Percentiles rank a stretch among this genome's conserved stretches.
phyloP scores from a whole-genome alignment of 2,888 invertebrate species.

The Therioaphis trifolii region DNA sequence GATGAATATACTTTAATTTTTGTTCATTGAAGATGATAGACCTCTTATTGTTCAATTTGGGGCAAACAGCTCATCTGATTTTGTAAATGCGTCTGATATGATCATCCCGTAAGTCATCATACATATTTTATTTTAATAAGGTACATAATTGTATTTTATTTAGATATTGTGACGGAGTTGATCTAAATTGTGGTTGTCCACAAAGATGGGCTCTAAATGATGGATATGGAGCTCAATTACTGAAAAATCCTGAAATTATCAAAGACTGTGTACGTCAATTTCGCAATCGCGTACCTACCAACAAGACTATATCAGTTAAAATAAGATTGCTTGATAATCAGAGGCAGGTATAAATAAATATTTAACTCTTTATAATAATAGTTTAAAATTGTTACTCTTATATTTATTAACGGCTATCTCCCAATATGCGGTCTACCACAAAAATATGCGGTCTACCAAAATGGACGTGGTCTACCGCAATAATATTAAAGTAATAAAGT shows the following conservation, averaged over 20 bases:
- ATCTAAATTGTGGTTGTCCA: constrained; percentile 97
- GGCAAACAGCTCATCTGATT: constrained; percentile 84
- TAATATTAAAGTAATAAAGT: too few species aligned
- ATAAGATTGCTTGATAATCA: constrained; percentile 82
- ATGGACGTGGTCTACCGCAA: too few species aligned
- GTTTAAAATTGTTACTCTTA: too few species aligned
- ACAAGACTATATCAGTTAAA: constrained; percentile 88
- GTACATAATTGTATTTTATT: constrained; percentile 64
- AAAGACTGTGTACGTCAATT: constrained; percentile 83
- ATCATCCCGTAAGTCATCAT: constrained; percentile 78
- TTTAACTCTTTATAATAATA: neutral
- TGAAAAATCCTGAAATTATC: constrained; percentile 85
- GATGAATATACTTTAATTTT: neutral
- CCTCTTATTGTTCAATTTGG: constrained; percentile 96
- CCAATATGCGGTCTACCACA: too few species aligned
- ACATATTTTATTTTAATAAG: too few species aligned
- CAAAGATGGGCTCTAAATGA: constrained; percentile 94
- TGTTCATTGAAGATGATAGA: constrained; percentile 74
- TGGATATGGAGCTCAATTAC: constrained; percentile 86
- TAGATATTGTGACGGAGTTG: constrained; percentile 89
- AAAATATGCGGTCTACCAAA: too few species aligned
- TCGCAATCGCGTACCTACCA: constrained; percentile 75
- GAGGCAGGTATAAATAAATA: constrained; percentile 49
- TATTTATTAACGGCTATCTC: too few species aligned
- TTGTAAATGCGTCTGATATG: constrained; percentile 86